Base-by-base conservation (phyloP, 2,113 vertebrate species). In the Halichoeres trimaculatus region DNA sequence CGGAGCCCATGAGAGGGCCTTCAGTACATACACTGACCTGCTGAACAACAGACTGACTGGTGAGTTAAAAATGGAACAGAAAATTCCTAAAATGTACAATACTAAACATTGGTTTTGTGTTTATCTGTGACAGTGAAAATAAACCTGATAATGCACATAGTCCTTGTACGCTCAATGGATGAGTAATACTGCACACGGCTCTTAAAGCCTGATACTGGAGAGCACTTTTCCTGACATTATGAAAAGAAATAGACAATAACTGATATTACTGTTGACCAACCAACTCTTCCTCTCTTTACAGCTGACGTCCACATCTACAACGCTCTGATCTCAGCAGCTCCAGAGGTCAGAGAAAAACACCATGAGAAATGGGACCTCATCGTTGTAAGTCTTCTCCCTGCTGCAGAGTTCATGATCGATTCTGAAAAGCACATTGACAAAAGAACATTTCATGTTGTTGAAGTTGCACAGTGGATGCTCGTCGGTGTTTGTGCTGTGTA, bases 251-350 rank as follows among this genome's bases (percentile, higher is more conserved):
- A 30, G 30, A 30, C 30, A 30, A 30, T 4, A 30, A 30, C 30
- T 6, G 6, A 30, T n/a, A n/a, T n/a, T n/a, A n/a, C n/a, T n/a
- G n/a, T n/a, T n/a, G 30, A 57, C 22, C 24, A 5, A 35, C 8
- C 0, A 10, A 16, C 12, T 11, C n/a, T 64, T 10, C 14, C n/a
- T 70, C 11, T 82, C 23, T 76, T 22, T 50, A 6, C 73, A 99
- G 97, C 93, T n/a, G 96, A 99, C 40, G 93, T 99, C 22, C 76
- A 96, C 70, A 93, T 94, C 38, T 99, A 97, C 92, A 98, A 96
- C 8, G 93, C 95, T 0, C 76, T 99, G 78, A 95, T 99, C 64
- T 48, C 68, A 48, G 96, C 95, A 9, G 93, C 90, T 76, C 86
- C 91, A 0, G 55, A 89, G 0, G 24, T 90, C 0, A 81, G 85